Evolutionary conservation across 2,888 invertebrate species (phyloP), one percentile per base, ranked within the genome.

Genomic region (Ophraella communa): DNA sequence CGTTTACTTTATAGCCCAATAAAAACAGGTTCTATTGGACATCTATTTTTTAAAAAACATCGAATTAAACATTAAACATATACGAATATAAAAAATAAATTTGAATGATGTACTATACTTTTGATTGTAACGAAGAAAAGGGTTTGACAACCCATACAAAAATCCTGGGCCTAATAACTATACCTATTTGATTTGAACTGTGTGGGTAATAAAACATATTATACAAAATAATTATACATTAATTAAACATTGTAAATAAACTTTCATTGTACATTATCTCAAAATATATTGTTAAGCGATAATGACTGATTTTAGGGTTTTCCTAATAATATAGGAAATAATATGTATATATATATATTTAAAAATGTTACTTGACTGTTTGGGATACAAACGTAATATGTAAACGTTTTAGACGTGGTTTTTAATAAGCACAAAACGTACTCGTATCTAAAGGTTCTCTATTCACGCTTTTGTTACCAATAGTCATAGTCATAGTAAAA

Each of bases 291-390:
- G 14, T 39, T 39, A 39, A 5, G 39, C 14, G 17, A 39, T 39
- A 39, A 14, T 39, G 39, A 39, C 39, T 39, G 39, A 39, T 39
- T 39, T 17, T 5, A 14, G 3, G 17, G 2, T 3, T 1, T 27
- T 27, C 11, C 11, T 30, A 30, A 10, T 27, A 10, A 10, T 27
- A 10, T 27, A 27, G 27, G 17, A 39, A 17, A 14, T 17, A 39
- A 17, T 1, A 5, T 14, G 17, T 39, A 7, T 39, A n/a, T n/a
- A n/a, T n/a, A n/a, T n/a, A n/a, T 39, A 7, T 8, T 39, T 17
- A 39, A 39, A 39, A 39, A 39, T 39, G 39, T 39, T 39, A 39
- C 39, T 39, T 39, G 39, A 39, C 39, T 39, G 39, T n/a, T 39
- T 39, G n/a, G 8, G 17, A 17, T 39, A 39, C n/a, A n/a, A n/a